Evolutionary conservation across 2,888 invertebrate species (phyloP).

Genomic region (Thelaira solivaga): DNA sequence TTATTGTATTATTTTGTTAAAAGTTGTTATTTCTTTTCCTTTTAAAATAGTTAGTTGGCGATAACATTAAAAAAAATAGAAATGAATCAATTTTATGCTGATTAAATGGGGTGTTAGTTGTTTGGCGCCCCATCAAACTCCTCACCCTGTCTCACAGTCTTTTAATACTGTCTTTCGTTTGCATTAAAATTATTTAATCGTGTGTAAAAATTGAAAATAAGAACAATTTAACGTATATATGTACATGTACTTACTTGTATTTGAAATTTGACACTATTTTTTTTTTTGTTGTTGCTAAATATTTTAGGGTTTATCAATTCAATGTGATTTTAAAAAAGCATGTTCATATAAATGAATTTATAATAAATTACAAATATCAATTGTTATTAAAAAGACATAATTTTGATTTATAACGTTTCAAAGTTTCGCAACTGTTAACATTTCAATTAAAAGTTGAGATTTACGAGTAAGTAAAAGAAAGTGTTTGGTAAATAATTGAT

Average conservation of each 20-base stretch:
- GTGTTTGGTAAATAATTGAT: not conserved
- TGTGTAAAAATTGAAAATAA: conserved; percentile 67
- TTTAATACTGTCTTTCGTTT: not conserved
- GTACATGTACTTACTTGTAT: not conserved
- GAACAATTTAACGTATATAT: not conserved
- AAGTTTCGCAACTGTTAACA: conserved; percentile 50
- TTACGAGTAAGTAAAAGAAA: not conserved
- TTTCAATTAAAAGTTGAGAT: conserved; percentile 33
- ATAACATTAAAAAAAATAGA: conserved; percentile 7
- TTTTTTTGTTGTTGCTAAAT: conserved; percentile 2
- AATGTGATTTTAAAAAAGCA: conserved; percentile 9
- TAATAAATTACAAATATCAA: conserved; percentile 44
- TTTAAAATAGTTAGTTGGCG: not conserved
- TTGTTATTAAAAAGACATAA: conserved; percentile 53
- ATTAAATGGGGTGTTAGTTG: conserved; percentile 52
- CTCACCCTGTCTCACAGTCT: conserved; percentile 8
- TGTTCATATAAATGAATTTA: conserved; percentile 17
- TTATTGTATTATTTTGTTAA: conserved; percentile 3
- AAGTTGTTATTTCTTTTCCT: too few relatives aligned
- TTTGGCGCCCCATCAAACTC: conserved; percentile 35
- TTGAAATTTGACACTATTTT: conserved; percentile 24
- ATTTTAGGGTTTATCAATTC: conserved; percentile 38
- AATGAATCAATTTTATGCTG: conserved; percentile 52
- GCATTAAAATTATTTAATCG: conserved; percentile 71
- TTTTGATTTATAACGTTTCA: conserved; percentile 52